Base-by-base conservation (phyloP, 2,113 vertebrate species). In the Cyphomyrus plagiostoma region DNA sequence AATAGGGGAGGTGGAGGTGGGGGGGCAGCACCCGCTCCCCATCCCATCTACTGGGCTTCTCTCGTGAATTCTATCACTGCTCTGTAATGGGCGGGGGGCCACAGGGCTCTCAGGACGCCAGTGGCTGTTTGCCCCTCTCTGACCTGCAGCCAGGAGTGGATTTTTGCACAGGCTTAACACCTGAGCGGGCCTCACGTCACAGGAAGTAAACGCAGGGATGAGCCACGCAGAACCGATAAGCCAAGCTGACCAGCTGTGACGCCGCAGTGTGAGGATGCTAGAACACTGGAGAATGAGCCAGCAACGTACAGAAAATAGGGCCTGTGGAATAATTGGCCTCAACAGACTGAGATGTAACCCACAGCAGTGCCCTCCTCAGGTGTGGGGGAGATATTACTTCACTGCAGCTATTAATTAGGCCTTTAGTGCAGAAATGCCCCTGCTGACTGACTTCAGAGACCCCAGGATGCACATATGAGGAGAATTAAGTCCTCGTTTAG, bases 381-480 rank as follows among this genome's bases (percentile, higher is more conserved):
- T 30, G 10, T 4, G n/a, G 19, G 23, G 46, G 82, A 85, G 45
- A 4, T 48, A 46, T 21, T 93, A 92, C n/a, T 92, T 93, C 92
- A 94, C 93, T 92, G 94, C 93, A 91, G 95, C 94, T 94, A 97
- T 96, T 96, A 97, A 98, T 98, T 97, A 98, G 97, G 96, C 96
- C 94, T 96, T 97, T 96, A 97, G 95, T 96, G 96, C 94, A 94
- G 94, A 26, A 93, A 93, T 93, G 87, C 90, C 91, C 91, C 96
- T 96, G 96, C 95, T 93, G 94, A 94, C 93, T 93, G 92, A 91
- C 30, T 46, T 89, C 3, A 94, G 96, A 96, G 95, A 94, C 96
- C 96, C 94, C 91, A 93, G 94, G 95, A 98, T 94, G 95, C 96
- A 97, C 97, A 98, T 97, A 97, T 98, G 97, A 97, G 96, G 98